phyloP scores from a whole-genome alignment of 2,113 vertebrate genomes.

The Lophochroa leadbeateri region DNA sequence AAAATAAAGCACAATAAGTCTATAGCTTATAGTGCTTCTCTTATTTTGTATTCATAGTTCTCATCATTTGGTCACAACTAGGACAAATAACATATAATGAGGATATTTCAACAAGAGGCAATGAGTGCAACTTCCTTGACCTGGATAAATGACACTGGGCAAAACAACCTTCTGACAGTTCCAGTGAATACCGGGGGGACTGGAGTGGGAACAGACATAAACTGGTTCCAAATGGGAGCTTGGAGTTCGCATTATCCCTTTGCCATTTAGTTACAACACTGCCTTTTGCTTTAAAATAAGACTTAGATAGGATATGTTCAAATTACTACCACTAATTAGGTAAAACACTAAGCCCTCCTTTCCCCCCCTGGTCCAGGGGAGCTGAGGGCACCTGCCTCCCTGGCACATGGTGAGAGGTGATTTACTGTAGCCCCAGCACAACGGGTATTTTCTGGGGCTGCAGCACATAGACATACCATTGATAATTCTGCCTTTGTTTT shows the following conservation, averaged over 20 bases:
- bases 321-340: not conserved
- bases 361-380: not conserved
- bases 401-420: not conserved
- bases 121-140: not conserved
- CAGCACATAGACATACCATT: conserved; percentile 6
- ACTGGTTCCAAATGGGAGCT: not conserved
- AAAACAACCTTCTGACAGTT: fast-evolving
- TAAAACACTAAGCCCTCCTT: not conserved
- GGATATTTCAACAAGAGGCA: not conserved
- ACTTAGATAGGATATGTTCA: not conserved
- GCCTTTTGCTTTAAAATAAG: not conserved
- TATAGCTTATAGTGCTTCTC: not conserved
- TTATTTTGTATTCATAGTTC: not conserved
- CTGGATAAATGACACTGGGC: not conserved
- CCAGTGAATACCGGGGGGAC: not conserved
- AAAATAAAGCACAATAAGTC: not conserved
- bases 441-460: not conserved
- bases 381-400: not conserved
- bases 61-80: not conserved
- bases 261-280: not conserved
- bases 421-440: not conserved
- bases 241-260: not conserved
- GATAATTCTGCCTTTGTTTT: conserved; percentile 44
- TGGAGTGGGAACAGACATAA: not conserved
- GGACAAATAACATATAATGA: not conserved